A percentile compares a stretch with the other conserved stretches of the same genome.
phyloP scores from a whole-genome alignment of 2,113 vertebrate species.

The Chionodraco myersi region DNA sequence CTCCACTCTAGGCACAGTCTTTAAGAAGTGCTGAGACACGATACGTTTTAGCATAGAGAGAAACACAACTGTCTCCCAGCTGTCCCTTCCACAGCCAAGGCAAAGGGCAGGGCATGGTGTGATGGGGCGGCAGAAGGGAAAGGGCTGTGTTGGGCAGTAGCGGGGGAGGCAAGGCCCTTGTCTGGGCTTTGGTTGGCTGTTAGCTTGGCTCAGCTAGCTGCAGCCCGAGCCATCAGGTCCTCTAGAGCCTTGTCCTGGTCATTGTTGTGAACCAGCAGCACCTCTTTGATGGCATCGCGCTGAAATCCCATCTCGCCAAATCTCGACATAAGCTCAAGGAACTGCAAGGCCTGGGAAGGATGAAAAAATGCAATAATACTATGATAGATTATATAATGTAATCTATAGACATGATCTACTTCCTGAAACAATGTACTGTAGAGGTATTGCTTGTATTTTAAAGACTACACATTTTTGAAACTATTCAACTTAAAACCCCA shows the following conservation, averaged over 20 bases:
- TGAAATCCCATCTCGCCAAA: slow-evolving; percentile 99
- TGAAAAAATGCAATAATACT: background rate
- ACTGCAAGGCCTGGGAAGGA: slow-evolving; percentile 89
- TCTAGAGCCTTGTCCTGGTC: slow-evolving; percentile 96
- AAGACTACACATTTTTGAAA: background rate
- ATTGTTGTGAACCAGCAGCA: slow-evolving; percentile 93
- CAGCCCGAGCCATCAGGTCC: slow-evolving; percentile 94
- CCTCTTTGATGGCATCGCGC: slow-evolving; percentile 94
- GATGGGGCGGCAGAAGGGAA: slow-evolving; percentile 57
- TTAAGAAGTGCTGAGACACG: slow-evolving; percentile 71
- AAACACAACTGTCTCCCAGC: slow-evolving; percentile 55
- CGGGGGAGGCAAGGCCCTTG: slow-evolving; percentile 48
- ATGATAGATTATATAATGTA: background rate
- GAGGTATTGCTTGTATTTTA: background rate
- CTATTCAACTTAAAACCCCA: background rate
- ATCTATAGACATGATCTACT: background rate
- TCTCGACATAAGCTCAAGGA: slow-evolving; percentile 96
- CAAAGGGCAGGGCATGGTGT: slow-evolving; percentile 60
- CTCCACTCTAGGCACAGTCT: slow-evolving; percentile 66
- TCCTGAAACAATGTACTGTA: no score
- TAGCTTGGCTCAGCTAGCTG: slow-evolving; percentile 89
- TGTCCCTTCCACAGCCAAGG: slow-evolving; percentile 60
- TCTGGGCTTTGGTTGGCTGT: slow-evolving; percentile 34
- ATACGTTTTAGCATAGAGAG: slow-evolving; percentile 67
- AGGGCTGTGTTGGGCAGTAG: slow-evolving; percentile 54